Evolutionary conservation across 1,140 invertebrate species (phyloP).

Genomic region (Argopecten irradians): DNA sequence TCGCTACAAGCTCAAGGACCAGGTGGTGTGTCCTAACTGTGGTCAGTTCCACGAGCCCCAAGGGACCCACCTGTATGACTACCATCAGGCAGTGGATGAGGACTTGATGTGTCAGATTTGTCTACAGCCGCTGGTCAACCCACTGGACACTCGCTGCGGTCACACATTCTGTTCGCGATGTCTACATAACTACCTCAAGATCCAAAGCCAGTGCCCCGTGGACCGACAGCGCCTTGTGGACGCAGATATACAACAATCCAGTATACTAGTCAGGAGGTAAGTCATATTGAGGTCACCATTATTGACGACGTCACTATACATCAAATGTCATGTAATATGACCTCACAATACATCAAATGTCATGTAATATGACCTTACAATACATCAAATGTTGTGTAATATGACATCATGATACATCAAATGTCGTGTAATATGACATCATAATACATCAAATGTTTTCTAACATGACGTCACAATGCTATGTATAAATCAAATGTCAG

Average conservation of each 20-base stretch:
- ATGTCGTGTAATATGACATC: background rate
- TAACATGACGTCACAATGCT: background rate
- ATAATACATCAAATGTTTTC: too few species aligned
- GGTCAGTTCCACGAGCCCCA: conserved; percentile 77
- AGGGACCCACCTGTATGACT: conserved; percentile 79
- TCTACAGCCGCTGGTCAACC: conserved; percentile 76
- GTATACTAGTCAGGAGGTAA: conserved; percentile 75
- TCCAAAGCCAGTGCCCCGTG: conserved; percentile 76
- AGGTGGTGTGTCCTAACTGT: conserved; percentile 74
- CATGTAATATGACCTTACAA: too few species aligned
- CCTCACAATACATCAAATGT: too few species aligned
- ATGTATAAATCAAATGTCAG: too few species aligned
- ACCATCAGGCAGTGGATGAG: conserved; percentile 79
- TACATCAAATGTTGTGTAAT: background rate
- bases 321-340: too few species aligned
- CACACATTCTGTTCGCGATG: conserved; percentile 79
- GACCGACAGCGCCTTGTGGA: conserved; percentile 70
- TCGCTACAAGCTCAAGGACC: conserved; percentile 38
- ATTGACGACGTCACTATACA: too few species aligned
- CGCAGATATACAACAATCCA: conserved; percentile 73
- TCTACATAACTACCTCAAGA: conserved; percentile 75
- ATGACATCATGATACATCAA: background rate
- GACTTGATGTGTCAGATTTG: conserved; percentile 79
- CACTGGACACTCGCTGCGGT: conserved; percentile 79
- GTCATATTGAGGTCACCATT: too few species aligned